Evolutionary conservation across 2,113 vertebrate genomes (phyloP), one percentile per base, ranked within the genome.

Genomic region (Centrocercus urophasianus): DNA sequence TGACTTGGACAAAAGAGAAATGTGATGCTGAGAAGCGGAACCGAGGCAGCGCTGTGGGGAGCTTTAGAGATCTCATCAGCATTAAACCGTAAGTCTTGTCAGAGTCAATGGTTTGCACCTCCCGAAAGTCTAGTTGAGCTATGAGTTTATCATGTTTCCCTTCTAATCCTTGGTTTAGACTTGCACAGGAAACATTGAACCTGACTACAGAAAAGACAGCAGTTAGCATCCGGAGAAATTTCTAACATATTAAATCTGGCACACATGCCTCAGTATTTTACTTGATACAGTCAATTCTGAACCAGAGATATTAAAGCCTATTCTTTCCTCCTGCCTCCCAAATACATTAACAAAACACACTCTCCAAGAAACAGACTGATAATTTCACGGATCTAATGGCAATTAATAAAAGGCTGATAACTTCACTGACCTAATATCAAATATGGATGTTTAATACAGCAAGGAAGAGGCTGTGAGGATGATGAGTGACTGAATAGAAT

Each of bases 1-100:
- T 99, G 99, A 99, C 99, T 0, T 99, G 99, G 99, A 99, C 99
- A 7, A 98, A 98, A 91, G 99, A 99, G 89, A 99, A 98, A 85
- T 97, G 97, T 45, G 98, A 98, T 2, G 97, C 98, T 6, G 99
- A 99, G 93, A 98, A 97, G 92, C 96, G 98, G 88, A 98, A 98
- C 96, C 96, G 96, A 54, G 98, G 97, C 94, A 98, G 98, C 2
- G 97, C 98, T 16, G 98, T 98, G 6, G 98, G 99, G 90, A 99
- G 98, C 96, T 99, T 99, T 94, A 97, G 98, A 93, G 99, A 99
- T 78, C 98, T 99, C 79, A 98, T 99, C 96, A 99, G 97, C 94
- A 98, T 99, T 97, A 99, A 99, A 96, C 99, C 99, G 99, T 99
- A 96, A 99, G 99, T 98, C 52, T 57, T 65, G 82, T 84, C 80